phyloP scores from a whole-genome alignment of 35 echinoderm and acorn worm species.

The Ophioderma brevispina region DNA sequence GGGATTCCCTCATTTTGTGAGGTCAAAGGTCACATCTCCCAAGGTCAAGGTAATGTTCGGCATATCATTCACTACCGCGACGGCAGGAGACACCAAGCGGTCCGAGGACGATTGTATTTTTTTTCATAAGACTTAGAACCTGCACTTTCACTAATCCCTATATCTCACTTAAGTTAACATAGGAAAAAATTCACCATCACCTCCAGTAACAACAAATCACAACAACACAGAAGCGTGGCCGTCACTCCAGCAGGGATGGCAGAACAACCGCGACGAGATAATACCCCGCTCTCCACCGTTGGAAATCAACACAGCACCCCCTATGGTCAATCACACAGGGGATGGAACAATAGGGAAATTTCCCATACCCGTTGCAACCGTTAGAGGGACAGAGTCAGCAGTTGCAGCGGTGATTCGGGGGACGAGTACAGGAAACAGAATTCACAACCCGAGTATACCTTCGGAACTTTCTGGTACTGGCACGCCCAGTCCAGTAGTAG shows the following conservation, averaged over 20 bases:
- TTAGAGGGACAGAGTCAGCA: slow-evolving; percentile 2
- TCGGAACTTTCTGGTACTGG: background rate
- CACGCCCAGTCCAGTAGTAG: background rate
- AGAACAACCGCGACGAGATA: background rate
- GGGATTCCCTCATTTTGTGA: no score
- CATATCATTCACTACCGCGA: no score
- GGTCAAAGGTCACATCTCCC: no score
- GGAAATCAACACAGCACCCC: background rate
- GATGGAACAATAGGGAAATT: background rate
- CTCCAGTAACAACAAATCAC: slow-evolving; percentile 39
- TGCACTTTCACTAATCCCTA: no score
- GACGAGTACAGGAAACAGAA: background rate
- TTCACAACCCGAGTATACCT: background rate
- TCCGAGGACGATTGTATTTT: no score
- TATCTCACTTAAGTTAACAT: no score
- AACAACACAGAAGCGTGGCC: slow-evolving; percentile 29
- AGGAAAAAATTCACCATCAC: slow-evolving; percentile 58
- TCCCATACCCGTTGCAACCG: background rate
- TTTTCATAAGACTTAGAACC: no score
- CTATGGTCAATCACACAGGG: background rate
- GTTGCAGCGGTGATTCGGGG: background rate
- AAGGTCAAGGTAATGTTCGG: no score
- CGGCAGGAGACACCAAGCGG: no score
- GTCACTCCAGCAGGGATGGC: background rate
- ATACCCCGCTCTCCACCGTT: background rate